These are phyloP conservation scores for Diarsia dahlii DNA, from an alignment of 2,888 invertebrate species.

Conservation along the genomic window DNA sequence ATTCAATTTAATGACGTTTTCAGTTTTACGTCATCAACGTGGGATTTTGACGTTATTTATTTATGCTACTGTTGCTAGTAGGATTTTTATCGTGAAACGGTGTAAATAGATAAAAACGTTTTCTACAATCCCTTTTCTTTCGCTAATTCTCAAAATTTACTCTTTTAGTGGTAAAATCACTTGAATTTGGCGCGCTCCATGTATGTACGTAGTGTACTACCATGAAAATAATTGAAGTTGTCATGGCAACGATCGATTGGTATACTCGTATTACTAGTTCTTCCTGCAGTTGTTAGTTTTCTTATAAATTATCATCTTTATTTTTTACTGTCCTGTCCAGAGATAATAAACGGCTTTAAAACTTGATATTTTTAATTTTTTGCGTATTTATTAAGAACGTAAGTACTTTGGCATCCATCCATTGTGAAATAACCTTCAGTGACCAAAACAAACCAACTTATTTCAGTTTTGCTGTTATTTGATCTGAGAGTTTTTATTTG, in stretches of 20 bases:
- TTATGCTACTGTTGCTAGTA: background rate
- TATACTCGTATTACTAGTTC: too few relatives aligned
- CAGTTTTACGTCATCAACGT: constrained; percentile 4
- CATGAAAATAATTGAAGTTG: background rate
- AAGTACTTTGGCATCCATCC: constrained; percentile 46
- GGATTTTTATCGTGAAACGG: background rate
- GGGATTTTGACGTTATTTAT: background rate
- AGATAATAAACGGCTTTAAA: constrained; percentile 14
- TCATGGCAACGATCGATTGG: background rate
- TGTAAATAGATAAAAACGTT: background rate
- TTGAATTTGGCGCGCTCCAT: background rate
- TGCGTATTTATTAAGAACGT: constrained; percentile 2
- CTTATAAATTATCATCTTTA: background rate
- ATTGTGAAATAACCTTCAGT: constrained; percentile 35
- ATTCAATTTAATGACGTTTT: constrained; percentile 6
- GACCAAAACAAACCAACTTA: constrained; percentile 33
- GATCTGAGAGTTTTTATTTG: too few relatives aligned
- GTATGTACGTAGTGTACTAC: background rate
- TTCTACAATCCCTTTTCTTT: background rate
- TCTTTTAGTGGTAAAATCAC: background rate
- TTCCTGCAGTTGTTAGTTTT: background rate
- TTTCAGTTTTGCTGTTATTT: constrained; percentile 20
- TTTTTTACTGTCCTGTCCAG: background rate
- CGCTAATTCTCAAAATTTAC: background rate
- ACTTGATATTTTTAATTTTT: constrained; percentile 27